phyloP scores from a whole-genome alignment of 1,140 invertebrate genomes.

The Lineus longissimus region DNA sequence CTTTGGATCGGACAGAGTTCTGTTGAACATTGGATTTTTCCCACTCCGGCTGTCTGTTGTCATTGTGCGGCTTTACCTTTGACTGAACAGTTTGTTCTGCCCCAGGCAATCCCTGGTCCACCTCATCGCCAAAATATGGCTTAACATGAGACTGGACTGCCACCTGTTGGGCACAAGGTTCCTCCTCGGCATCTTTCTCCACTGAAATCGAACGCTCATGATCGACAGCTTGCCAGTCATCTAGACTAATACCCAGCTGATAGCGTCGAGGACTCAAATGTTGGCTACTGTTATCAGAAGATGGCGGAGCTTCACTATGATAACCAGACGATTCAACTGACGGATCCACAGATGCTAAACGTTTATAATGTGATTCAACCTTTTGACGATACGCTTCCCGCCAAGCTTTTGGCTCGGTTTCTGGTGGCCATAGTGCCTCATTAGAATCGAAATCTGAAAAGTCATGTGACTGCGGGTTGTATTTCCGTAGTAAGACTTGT shows the following conservation, averaged over 20 bases:
- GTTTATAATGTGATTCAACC: constrained; percentile 24
- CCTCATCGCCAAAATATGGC: too few relatives aligned
- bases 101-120: too few relatives aligned
- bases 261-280: constrained; percentile 8
- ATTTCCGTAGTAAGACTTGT: constrained; percentile 10
- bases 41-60: too few relatives aligned
- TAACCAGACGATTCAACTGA: constrained; percentile 20
- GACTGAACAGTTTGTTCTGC: too few relatives aligned
- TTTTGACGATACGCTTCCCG: constrained; percentile 18
- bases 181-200: constrained; percentile 11
- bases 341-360: constrained; percentile 20
- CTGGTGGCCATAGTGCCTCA: constrained; percentile 20
- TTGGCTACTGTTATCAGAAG: constrained; percentile 19
- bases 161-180: too few relatives aligned
- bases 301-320: constrained; percentile 22
- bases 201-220: constrained; percentile 60
- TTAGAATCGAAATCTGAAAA: background rate
- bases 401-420: constrained; percentile 11
- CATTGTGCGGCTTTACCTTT: too few relatives aligned
- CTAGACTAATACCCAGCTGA: constrained; percentile 19
- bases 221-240: constrained; percentile 25
- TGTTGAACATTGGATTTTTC: too few relatives aligned
- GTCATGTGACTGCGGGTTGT: constrained; percentile 8
- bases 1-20: too few relatives aligned
- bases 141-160: too few relatives aligned